These are phyloP conservation scores for Fundulus diaphanus DNA, from an alignment of 2,797 vertebrate genomes.

Conservation along the genomic window DNA sequence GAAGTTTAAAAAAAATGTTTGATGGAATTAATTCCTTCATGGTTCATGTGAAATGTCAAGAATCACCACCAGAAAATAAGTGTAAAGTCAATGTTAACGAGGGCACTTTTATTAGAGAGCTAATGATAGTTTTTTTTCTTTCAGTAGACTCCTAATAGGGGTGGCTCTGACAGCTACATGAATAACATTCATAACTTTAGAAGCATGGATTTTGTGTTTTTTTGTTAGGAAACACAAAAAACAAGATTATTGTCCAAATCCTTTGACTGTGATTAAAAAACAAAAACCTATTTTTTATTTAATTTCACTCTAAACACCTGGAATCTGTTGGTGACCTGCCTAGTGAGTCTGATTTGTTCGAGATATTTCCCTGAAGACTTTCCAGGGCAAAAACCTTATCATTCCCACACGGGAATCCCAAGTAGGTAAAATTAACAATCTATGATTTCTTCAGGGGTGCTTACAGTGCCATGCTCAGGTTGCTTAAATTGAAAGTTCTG, in stretches of 20 bases:
- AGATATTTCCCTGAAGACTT: slow-evolving; percentile 55
- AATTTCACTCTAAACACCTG: slow-evolving; percentile 58
- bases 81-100: slow-evolving; percentile 58
- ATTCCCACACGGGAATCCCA: neutral
- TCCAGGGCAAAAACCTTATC: too few species aligned
- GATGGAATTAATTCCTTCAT: slow-evolving; percentile 63
- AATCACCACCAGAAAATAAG: slow-evolving; percentile 43
- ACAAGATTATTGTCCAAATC: neutral
- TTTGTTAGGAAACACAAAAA: slow-evolving; percentile 4
- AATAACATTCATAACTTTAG: slow-evolving; percentile 19
- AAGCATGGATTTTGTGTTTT: slow-evolving; percentile 32
- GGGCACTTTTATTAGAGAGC: slow-evolving; percentile 43
- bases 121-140: slow-evolving; percentile 22
- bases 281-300: slow-evolving; percentile 36
- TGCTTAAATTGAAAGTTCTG: too few species aligned
- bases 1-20: slow-evolving; percentile 65
- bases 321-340: slow-evolving; percentile 33
- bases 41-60: slow-evolving; percentile 59
- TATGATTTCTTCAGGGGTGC: too few species aligned
- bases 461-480: too few species aligned
- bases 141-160: slow-evolving; percentile 35
- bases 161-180: slow-evolving; percentile 49
- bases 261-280: slow-evolving; percentile 52
- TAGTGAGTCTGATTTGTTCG: slow-evolving; percentile 43
- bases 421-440: too few species aligned